Percentiles rank a stretch among this genome's conserved stretches.
Conservation (phyloP, 2,797 vertebrate genomes). For the Oreortyx pictus region DNA sequence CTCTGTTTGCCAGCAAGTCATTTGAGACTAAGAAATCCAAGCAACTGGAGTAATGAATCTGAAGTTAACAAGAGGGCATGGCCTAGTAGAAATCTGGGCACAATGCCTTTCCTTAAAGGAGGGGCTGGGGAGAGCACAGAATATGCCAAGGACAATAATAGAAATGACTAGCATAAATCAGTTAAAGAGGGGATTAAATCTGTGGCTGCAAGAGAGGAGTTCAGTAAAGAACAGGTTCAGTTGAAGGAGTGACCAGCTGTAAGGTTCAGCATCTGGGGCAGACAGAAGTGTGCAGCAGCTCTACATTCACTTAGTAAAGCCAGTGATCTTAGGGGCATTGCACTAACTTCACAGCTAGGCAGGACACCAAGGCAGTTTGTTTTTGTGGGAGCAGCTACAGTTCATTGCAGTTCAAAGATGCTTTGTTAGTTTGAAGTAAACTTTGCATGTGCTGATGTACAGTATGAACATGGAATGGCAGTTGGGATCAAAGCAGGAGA, state of each 20-base stretch:
- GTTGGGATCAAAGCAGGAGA: background rate
- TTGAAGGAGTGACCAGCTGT: background rate
- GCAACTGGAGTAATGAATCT: slow-evolving; percentile 5
- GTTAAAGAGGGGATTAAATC: background rate
- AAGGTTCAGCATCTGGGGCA: background rate
- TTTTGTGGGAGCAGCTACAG: background rate
- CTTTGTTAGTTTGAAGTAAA: background rate
- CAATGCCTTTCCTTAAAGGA: slow-evolving; percentile 1
- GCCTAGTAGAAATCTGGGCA: slow-evolving; percentile 4
- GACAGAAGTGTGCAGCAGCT: background rate
- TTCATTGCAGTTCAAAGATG: background rate
- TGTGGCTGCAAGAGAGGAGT: background rate
- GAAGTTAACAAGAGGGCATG: background rate
- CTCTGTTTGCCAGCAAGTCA: background rate
- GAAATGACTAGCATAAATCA: background rate
- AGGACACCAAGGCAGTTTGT: background rate
- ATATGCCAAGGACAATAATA: background rate
- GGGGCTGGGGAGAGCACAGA: background rate
- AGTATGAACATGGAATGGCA: background rate
- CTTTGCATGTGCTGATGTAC: background rate
- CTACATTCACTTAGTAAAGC: background rate
- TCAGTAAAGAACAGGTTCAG: background rate
- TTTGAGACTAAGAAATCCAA: background rate
- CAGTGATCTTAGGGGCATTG: background rate
- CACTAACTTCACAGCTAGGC: background rate